Percentiles rank a stretch among this genome's conserved stretches.
These are phyloP conservation scores for Salvelinus sp. DNA, from an alignment of 2,113 vertebrate genomes.

Conservation along the genomic window DNA sequence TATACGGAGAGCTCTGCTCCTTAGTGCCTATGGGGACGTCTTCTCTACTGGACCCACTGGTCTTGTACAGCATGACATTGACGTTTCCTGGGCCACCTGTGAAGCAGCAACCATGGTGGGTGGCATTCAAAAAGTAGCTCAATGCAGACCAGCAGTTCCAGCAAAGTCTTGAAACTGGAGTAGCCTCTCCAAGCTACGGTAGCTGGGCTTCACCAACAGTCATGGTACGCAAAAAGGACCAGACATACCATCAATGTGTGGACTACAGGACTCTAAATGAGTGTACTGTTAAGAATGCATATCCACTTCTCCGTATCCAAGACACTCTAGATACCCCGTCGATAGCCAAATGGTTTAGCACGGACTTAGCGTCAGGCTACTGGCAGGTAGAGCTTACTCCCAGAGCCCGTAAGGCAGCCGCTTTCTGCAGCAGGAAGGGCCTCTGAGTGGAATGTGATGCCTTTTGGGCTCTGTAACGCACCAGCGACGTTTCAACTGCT, in stretches of 20 bases:
- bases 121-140: neutral
- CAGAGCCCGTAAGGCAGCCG: neutral
- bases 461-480: slow-evolving; percentile 16
- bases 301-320: slow-evolving; percentile 12
- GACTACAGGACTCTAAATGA: slow-evolving; percentile 27
- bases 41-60: too few species aligned
- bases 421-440: slow-evolving; percentile 39
- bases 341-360: too few species aligned
- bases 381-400: slow-evolving; percentile 26
- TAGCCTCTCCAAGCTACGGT: too few species aligned
- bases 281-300: slow-evolving; percentile 14
- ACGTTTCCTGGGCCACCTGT: neutral
- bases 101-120: neutral
- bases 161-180: too few species aligned
- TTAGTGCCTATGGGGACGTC: too few species aligned
- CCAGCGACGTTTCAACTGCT: slow-evolving; percentile 4
- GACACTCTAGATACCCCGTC: slow-evolving; percentile 24
- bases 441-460: slow-evolving; percentile 44
- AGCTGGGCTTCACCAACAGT: neutral
- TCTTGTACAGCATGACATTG: neutral
- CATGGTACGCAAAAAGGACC: slow-evolving; percentile 43
- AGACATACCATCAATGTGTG: neutral
- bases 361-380: too few species aligned
- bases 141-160: too few species aligned
- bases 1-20: too few species aligned